Conservation (phyloP, 2,888 invertebrate genomes). For the Pristionchus exspectatus region DNA sequence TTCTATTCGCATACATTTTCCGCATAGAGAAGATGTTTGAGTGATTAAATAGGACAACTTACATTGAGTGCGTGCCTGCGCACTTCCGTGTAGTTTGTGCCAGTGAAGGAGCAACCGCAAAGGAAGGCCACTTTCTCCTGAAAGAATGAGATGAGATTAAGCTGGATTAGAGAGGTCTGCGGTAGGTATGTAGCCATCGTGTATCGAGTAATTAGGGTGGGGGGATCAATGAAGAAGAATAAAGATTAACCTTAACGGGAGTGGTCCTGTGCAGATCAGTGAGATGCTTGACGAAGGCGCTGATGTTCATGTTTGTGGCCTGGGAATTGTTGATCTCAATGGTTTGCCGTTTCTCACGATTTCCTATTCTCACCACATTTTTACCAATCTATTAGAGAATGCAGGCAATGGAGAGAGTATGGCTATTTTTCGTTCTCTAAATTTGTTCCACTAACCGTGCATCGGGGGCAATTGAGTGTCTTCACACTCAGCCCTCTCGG, state of each 20-base stretch:
- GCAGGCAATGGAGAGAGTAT: no score
- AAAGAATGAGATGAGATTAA: neutral
- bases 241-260: neutral
- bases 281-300: neutral
- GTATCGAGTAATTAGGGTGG: neutral
- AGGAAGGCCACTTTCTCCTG: neutral
- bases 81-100: conserved; percentile 1
- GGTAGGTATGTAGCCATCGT: no score
- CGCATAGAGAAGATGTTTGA: neutral
- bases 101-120: neutral
- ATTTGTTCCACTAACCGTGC: neutral
- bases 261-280: neutral
- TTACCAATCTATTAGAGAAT: neutral
- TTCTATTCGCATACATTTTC: neutral
- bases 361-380: no score
- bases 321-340: neutral
- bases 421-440: no score
- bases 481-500: neutral
- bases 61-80: neutral
- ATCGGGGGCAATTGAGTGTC: neutral
- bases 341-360: no score
- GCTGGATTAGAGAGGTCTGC: no score
- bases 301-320: neutral
- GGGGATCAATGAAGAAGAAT: neutral
- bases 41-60: neutral